Evolutionary conservation across 2,797 vertebrate genomes (phyloP), one percentile per base, ranked within the genome.

Genomic region (Parambassis ranga): DNA sequence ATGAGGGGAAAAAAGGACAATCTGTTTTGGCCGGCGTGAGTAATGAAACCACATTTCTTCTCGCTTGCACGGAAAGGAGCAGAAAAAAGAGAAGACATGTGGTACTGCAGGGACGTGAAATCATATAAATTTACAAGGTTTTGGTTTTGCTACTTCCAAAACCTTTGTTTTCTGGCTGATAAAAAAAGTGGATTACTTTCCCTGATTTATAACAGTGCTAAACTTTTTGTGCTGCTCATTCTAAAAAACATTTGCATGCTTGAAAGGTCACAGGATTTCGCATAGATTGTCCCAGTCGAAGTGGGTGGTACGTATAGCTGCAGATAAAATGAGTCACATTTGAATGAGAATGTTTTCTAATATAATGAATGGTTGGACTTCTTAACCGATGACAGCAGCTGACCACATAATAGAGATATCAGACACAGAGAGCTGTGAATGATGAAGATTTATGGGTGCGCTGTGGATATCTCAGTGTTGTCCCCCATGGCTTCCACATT

Each of bases 1-100:
- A 61, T 33, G 44, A 71, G 26, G 43, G 26, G 43, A 50, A 71
- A 77, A 70, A 67, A 66, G 22, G 63, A 81, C 71, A 57, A 53
- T 76, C 67, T 77, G 76, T 82, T 79, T 90, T 89, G 85, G 76
- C 74, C 70, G 8, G 24, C 39, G 39, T 87, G 79, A 85, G 72
- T 79, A 78, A 85, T 73, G 52, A 76, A 85, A 86, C 86, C 86
- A 71, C 87, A 82, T 76, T 74, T 77, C 47, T 81, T 49, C 68
- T 55, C 65, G 31, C 56, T 84, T 42, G 76, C 86, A 84, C 80
- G 73, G 33, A 77, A 77, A 52, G 68, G 38, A 74, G 31, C 7
- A 13, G 42, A 18, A 63, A 56, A 36, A 49, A n/a, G 32, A 49
- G 35, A 37, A 38, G 16, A 64, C 47, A 39, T 14, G 50, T 35